Percentiles rank a stretch among this genome's conserved stretches.
These are phyloP conservation scores for Parascotia fuliginaria DNA, from an alignment of 2,888 invertebrate species.

Conservation along the genomic window DNA sequence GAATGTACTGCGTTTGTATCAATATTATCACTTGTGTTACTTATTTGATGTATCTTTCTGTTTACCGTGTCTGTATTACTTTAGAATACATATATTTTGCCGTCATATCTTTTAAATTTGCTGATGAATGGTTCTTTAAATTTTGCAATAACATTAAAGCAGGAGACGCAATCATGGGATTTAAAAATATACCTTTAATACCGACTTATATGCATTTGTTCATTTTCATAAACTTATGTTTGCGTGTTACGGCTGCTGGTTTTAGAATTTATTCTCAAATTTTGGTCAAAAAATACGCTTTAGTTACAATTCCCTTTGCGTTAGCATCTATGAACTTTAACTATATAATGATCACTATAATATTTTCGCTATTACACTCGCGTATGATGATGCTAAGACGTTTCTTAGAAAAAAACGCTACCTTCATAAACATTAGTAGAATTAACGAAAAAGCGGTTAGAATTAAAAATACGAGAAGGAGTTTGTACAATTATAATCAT, in stretches of 20 bases:
- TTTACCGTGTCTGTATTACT: too few relatives aligned
- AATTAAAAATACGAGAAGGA: conserved; percentile 2
- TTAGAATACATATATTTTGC: neutral
- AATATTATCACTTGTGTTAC: neutral
- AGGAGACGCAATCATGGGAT: neutral
- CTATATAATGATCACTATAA: neutral
- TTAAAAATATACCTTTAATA: neutral
- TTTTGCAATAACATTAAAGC: conserved; percentile 2
- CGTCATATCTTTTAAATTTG: neutral
- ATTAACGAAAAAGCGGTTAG: neutral
- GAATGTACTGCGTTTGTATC: conserved; percentile 1
- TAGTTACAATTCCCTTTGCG: too few relatives aligned
- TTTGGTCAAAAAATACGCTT: neutral
- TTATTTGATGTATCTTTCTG: neutral
- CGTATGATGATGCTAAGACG: neutral
- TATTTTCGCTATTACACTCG: conserved; percentile 9
- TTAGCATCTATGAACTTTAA: neutral
- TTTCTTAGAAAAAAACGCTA: neutral
- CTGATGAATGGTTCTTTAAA: conserved; percentile 4
- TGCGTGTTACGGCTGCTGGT: neutral
- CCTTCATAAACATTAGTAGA: neutral
- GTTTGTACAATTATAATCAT: conserved; percentile 3
- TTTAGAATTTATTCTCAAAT: neutral
- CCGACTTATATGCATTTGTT: neutral
- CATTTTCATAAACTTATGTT: neutral